Evolutionary conservation across 1,140 invertebrate species (phyloP).

Genomic region (Drosophila leontia): DNA sequence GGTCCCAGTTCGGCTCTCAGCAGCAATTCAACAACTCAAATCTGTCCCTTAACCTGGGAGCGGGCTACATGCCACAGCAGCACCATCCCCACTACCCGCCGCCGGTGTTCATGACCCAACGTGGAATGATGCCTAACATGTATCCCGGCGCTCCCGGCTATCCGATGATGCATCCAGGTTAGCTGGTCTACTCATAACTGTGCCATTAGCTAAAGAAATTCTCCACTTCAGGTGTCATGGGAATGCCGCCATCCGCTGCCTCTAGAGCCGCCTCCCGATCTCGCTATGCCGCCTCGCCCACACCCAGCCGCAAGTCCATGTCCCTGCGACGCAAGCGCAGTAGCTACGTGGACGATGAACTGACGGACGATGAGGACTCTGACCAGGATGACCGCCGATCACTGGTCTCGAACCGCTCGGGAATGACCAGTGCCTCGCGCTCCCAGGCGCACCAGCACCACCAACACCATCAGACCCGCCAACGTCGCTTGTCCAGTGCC

Average conservation of each 20-base stretch:
- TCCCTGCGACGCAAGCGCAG: constrained; percentile 84
- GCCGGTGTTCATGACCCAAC: constrained; percentile 78
- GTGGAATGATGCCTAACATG: constrained; percentile 69
- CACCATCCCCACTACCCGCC: constrained; percentile 84
- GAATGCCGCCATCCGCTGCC: constrained; percentile 74
- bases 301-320: constrained; percentile 88
- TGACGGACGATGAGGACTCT: constrained; percentile 86
- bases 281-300: constrained; percentile 87
- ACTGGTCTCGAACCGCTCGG: constrained; percentile 80
- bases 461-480: constrained; percentile 57
- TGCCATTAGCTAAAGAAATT: not conserved
- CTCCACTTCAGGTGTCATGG: constrained; percentile 61
- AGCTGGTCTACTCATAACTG: not conserved
- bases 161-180: constrained; percentile 80
- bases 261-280: constrained; percentile 86
- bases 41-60: constrained; percentile 87
- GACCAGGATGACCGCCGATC: constrained; percentile 86
- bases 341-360: constrained; percentile 85
- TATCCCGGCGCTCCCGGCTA: constrained; percentile 80
- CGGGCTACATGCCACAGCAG: constrained; percentile 85
- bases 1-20: constrained; percentile 85
- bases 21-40: constrained; percentile 88
- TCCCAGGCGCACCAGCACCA: constrained; percentile 54
- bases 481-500: constrained; percentile 73
- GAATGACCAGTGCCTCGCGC: constrained; percentile 70